A percentile compares a stretch with the other conserved stretches of the same genome.
Evolutionary conservation across 2,797 vertebrate species (phyloP).

Genomic region (Pyrocephalus nanus): DNA sequence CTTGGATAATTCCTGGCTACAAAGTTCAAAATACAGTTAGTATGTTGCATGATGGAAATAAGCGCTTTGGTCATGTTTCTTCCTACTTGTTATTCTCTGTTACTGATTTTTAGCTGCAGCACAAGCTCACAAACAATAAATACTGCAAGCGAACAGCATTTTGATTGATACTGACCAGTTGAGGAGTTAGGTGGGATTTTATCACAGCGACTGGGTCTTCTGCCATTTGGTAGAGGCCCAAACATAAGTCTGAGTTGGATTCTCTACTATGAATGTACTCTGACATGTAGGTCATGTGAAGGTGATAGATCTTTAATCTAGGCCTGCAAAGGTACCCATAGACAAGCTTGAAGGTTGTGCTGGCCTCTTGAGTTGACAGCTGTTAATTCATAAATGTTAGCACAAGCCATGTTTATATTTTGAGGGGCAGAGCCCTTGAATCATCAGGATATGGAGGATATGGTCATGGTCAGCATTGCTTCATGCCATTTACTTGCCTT

Average conservation of each 20-base stretch:
- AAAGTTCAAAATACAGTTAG: neutral
- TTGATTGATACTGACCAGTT: neutral
- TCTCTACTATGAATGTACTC: neutral
- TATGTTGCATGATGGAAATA: neutral
- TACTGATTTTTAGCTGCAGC: neutral
- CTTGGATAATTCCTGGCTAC: neutral
- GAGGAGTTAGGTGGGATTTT: neutral
- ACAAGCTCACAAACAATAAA: neutral
- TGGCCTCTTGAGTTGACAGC: neutral
- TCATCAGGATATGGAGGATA: neutral
- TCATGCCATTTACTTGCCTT: neutral
- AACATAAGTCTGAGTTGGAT: fast-evolving
- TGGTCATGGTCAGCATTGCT: fast-evolving
- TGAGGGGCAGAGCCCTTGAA: neutral
- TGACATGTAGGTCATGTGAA: neutral
- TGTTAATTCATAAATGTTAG: fast-evolving
- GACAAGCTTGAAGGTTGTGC: neutral
- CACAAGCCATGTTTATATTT: neutral
- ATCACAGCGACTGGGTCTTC: neutral
- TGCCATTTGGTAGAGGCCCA: neutral
- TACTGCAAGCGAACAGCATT: neutral
- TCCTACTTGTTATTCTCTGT: neutral
- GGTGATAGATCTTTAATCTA: neutral
- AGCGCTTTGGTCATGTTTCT: neutral
- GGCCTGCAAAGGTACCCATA: neutral